Evolutionary conservation across 2,113 vertebrate species (phyloP), one percentile per base, ranked within the genome.

Genomic region (Chascanopsetta lugubris): DNA sequence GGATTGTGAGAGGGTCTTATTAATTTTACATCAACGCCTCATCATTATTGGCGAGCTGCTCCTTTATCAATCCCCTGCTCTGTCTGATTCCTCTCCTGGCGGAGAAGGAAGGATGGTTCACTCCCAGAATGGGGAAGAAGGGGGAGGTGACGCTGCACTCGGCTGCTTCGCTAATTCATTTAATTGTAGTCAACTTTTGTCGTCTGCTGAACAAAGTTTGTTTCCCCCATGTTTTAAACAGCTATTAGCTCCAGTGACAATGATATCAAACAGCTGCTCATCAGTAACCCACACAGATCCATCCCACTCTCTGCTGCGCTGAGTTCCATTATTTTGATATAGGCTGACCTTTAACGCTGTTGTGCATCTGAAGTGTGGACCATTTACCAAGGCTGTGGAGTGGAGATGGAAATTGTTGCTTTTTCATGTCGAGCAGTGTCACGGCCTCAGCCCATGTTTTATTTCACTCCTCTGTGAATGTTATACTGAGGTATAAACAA

Each of bases 21-120:
- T 87, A 83, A 92, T 91, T 87, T 90, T 91, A 77, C 87, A 91
- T 87, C 53, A 72, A 64, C 74, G 70, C 61, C 77, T 83, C 83
- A 77, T 87, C 62, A 79, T 79, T 79, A 82, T 75, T 66, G 73
- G 65, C 42, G 64, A 29, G 56, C 38, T 43, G 69, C 47, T 55
- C 50, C 73, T 34, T 53, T 30, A 36, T 74, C 66, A 62, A 47
- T 77, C 20, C 58, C 71, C 51, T 46, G 18, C 34, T 48, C 61
- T 46, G 26, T 60, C 49, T 30, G 45, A 51, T 49, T 29, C 49
- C 8, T 43, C 13, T 66, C 67, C 61, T 25, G 25, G 50, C 72
- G 27, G 63, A 83, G 66, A 43, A 58, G 59, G n/a, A n/a, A 3
- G 43, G n/a, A 29, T 6, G 6, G 20, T 51, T 63, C 4, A 27